These are phyloP conservation scores for Sebastes reedi DNA, from an alignment of 2,797 vertebrate species.

Conservation along the genomic window DNA sequence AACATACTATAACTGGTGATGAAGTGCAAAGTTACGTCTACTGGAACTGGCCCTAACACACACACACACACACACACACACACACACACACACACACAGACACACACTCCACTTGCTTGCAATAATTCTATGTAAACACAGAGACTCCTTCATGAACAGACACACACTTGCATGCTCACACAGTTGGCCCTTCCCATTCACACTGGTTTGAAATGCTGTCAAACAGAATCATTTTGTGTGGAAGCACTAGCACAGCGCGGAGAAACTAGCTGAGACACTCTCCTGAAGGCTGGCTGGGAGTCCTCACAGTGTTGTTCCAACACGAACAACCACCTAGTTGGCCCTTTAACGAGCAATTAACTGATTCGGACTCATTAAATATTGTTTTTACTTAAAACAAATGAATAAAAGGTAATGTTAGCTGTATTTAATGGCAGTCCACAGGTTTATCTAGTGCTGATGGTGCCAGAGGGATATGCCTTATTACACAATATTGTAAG, in stretches of 20 bases:
- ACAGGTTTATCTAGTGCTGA: not conserved
- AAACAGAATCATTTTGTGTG: not conserved
- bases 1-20: not conserved
- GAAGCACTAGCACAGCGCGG: not conserved
- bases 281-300: not conserved
- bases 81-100: not conserved
- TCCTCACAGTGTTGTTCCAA: constrained; percentile 4
- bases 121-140: constrained; percentile 38
- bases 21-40: not conserved
- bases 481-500: constrained; percentile 23
- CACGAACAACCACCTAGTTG: not conserved
- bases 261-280: not conserved
- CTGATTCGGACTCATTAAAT: not conserved
- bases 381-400: constrained; percentile 4
- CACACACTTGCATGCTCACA: constrained; percentile 45
- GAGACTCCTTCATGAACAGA: constrained; percentile 17
- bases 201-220: constrained; percentile 26
- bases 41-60: constrained; percentile 5
- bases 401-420: not conserved
- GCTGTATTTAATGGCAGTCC: not conserved
- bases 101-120: constrained; percentile 10
- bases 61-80: not conserved
- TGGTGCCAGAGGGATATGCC: constrained; percentile 19
- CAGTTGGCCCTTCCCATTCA: not conserved
- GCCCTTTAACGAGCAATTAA: constrained; percentile 14